phyloP scores from a whole-genome alignment of 2,888 invertebrate species.

The Lapara coniferarum region DNA sequence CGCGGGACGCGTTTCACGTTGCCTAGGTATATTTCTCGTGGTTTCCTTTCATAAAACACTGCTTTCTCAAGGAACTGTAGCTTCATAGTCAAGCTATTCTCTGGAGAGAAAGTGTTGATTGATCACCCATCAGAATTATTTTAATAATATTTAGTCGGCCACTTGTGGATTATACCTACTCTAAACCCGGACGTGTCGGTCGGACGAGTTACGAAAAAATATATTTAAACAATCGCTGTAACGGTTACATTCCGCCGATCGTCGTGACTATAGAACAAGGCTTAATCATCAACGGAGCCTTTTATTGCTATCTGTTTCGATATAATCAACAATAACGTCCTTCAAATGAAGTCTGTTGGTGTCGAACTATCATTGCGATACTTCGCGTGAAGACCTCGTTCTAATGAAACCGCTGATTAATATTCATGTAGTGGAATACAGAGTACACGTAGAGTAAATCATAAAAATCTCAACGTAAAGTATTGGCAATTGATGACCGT shows the following conservation, averaged over 20 bases:
- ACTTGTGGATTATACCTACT: slow-evolving; percentile 18
- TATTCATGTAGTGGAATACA: slow-evolving; percentile 5
- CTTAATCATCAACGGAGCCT: slow-evolving; percentile 59
- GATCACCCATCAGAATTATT: slow-evolving; percentile 36
- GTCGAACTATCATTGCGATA: slow-evolving; percentile 30
- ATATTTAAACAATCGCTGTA: slow-evolving; percentile 36
- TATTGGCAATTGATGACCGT: slow-evolving; percentile 10
- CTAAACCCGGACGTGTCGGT: slow-evolving; percentile 37
- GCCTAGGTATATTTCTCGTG: slow-evolving; percentile 47
- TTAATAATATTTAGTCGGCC: slow-evolving; percentile 31
- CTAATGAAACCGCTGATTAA: slow-evolving; percentile 29
- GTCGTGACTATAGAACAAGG: slow-evolving; percentile 50
- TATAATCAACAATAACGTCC: slow-evolving; percentile 61
- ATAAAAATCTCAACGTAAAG: slow-evolving; percentile 9
- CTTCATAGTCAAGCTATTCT: slow-evolving; percentile 59
- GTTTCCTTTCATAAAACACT: slow-evolving; percentile 52
- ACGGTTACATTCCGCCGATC: slow-evolving; percentile 52
- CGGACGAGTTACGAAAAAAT: slow-evolving; percentile 53
- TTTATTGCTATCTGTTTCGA: slow-evolving; percentile 62
- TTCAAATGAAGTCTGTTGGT: slow-evolving; percentile 47
- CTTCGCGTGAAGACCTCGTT: slow-evolving; percentile 30
- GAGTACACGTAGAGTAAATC: slow-evolving; percentile 2
- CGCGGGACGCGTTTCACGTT: slow-evolving; percentile 56
- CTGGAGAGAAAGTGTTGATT: slow-evolving; percentile 46
- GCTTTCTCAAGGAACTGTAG: slow-evolving; percentile 61